Evolutionary conservation across 2,888 invertebrate species (phyloP).

Genomic region (Acrobeloides nanus): DNA sequence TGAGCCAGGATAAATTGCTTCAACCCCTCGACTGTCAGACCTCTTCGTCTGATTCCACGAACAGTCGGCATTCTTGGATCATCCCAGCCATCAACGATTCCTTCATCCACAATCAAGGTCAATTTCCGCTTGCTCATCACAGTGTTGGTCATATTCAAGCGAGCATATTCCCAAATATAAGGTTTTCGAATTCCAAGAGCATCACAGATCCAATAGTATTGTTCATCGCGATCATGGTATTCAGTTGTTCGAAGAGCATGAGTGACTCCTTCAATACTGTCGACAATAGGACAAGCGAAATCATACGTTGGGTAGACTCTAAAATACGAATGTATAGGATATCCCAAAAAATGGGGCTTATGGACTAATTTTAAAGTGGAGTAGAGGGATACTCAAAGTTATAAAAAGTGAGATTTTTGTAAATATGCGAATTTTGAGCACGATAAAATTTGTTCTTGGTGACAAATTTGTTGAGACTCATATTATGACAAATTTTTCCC

Average conservation of each 20-base stretch:
- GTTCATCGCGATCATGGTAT: slow-evolving; percentile 93
- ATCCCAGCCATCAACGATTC: slow-evolving; percentile 94
- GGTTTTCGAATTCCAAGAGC: slow-evolving; percentile 78
- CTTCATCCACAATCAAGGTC: slow-evolving; percentile 93
- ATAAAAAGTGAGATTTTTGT: slow-evolving; percentile 15
- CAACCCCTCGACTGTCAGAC: slow-evolving; percentile 93
- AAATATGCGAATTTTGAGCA: slow-evolving; percentile 1
- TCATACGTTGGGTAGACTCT: slow-evolving; percentile 99
- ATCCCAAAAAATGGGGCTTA: too few relatives aligned
- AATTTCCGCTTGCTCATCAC: slow-evolving; percentile 92
- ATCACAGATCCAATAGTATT: slow-evolving; percentile 86
- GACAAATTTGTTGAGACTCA: too few relatives aligned
- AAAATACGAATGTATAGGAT: too few relatives aligned
- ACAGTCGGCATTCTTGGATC: slow-evolving; percentile 98
- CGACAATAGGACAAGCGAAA: slow-evolving; percentile 98
- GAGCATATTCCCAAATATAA: slow-evolving; percentile 88
- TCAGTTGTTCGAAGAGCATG: slow-evolving; percentile 95
- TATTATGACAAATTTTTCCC: too few relatives aligned
- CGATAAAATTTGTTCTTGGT: neutral
- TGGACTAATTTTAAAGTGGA: too few relatives aligned
- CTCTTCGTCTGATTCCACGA: slow-evolving; percentile 83
- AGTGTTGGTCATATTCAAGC: slow-evolving; percentile 94
- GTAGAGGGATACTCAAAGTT: neutral
- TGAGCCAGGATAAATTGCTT: slow-evolving; percentile 92
- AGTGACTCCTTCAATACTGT: slow-evolving; percentile 90